A percentile compares a stretch with the other conserved stretches of the same genome.
phyloP scores from a whole-genome alignment of 2,888 invertebrate genomes.

The Isoperla grammatica region DNA sequence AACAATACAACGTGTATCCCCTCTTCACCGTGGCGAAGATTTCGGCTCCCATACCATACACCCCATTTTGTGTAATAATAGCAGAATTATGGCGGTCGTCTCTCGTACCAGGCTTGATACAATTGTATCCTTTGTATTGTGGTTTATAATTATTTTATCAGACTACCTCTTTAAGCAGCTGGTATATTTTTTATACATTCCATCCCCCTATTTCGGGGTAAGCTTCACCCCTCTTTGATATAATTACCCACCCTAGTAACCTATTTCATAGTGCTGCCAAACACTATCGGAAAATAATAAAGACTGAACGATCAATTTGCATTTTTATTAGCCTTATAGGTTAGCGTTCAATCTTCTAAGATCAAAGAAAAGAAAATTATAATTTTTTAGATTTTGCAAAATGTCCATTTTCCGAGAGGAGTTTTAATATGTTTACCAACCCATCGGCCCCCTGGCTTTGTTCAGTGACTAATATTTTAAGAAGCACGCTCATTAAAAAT shows the following conservation, averaged over 20 bases:
- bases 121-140: neutral
- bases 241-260: conserved; percentile 1
- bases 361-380: neutral
- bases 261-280: neutral
- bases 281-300: neutral
- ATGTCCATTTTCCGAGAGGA: too few relatives aligned
- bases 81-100: neutral
- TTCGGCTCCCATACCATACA: neutral
- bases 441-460: too few relatives aligned
- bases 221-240: neutral
- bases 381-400: neutral
- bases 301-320: neutral
- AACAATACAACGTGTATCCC: conserved; percentile 12
- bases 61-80: neutral
- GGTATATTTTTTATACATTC: conserved; percentile 3
- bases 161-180: conserved; percentile 8
- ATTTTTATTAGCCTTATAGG: neutral
- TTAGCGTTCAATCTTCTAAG: neutral
- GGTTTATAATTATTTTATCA: conserved; percentile 10
- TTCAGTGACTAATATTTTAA: too few relatives aligned
- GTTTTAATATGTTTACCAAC: too few relatives aligned
- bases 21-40: neutral
- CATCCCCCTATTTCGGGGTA: neutral
- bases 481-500: too few relatives aligned
- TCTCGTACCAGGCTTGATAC: neutral